A percentile compares a stretch with the other conserved stretches of the same genome.
Evolutionary conservation across 2,888 invertebrate species (phyloP).

Genomic region (Hypercompe scribonia): DNA sequence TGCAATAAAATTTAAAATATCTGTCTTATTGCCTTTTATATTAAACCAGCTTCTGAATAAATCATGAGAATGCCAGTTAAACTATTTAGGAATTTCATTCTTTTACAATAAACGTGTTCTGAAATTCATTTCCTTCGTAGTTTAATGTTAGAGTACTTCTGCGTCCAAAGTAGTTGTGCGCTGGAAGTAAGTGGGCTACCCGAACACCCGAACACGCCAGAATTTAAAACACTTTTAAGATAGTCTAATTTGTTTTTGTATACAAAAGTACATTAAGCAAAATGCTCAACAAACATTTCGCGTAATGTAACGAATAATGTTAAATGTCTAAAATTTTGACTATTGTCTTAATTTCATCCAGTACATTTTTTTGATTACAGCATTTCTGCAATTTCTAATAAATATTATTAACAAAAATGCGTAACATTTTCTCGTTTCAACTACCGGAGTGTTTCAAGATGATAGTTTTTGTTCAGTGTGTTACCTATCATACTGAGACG

Average conservation of each 20-base stretch:
- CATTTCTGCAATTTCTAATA: not conserved
- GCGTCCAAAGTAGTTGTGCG: not conserved
- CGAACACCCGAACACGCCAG: too few relatives aligned
- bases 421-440: too few relatives aligned
- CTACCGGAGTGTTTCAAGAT: too few relatives aligned
- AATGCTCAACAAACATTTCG: too few relatives aligned
- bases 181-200: not conserved
- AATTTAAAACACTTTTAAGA: too few relatives aligned
- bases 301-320: too few relatives aligned
- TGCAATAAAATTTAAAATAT: conserved; percentile 22
- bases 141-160: not conserved
- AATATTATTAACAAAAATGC: too few relatives aligned
- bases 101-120: not conserved
- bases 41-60: conserved; percentile 2
- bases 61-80: not conserved
- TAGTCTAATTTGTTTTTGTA: too few relatives aligned
- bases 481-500: too few relatives aligned
- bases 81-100: not conserved
- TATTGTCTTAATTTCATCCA: not conserved
- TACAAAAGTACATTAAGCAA: too few relatives aligned
- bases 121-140: not conserved
- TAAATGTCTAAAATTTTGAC: not conserved
- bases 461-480: too few relatives aligned
- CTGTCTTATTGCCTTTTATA: conserved; percentile 12
- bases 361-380: not conserved